Percentiles rank a stretch among this genome's conserved stretches.
Evolutionary conservation across 1,140 invertebrate species (phyloP).

Genomic region (Coelopa frigida): DNA sequence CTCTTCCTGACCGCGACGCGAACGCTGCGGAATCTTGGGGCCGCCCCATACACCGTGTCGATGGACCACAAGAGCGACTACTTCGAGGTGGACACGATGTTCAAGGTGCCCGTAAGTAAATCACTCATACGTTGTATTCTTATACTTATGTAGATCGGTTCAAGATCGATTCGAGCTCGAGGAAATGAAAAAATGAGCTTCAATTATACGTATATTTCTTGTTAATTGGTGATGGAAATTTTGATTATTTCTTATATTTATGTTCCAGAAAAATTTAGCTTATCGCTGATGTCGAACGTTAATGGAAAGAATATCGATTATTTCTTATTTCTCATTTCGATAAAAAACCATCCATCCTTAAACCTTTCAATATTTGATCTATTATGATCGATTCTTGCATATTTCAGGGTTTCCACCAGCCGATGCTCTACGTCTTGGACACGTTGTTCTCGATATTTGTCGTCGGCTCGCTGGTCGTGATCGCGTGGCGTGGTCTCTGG

Average conservation of each 20-base stretch:
- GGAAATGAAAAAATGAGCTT: background rate
- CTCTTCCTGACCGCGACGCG: conserved; percentile 58
- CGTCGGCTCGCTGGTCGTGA: conserved; percentile 74
- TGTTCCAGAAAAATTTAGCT: too few species aligned
- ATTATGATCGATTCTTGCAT: too few species aligned
- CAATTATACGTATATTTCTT: too few species aligned
- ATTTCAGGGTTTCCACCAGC: conserved; percentile 58
- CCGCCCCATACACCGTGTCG: conserved; percentile 68
- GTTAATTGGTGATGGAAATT: too few species aligned
- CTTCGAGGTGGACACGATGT: conserved; percentile 77
- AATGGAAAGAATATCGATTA: too few species aligned
- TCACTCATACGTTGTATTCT: background rate
- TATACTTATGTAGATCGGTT: background rate
- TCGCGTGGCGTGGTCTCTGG: conserved; percentile 82
- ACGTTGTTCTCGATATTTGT: conserved; percentile 77
- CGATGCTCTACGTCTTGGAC: conserved; percentile 70
- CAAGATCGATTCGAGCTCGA: background rate
- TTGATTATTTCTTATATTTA: too few species aligned
- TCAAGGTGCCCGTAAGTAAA: conserved; percentile 58
- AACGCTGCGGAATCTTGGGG: conserved; percentile 69
- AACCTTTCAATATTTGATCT: conserved; percentile 1
- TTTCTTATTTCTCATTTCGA: too few species aligned
- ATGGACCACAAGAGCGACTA: conserved; percentile 67
- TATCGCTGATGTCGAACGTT: too few species aligned
- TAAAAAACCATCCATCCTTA: background rate